These are phyloP conservation scores for Holotrichia oblita DNA, from an alignment of 1,140 invertebrate genomes.

Conservation along the genomic window DNA sequence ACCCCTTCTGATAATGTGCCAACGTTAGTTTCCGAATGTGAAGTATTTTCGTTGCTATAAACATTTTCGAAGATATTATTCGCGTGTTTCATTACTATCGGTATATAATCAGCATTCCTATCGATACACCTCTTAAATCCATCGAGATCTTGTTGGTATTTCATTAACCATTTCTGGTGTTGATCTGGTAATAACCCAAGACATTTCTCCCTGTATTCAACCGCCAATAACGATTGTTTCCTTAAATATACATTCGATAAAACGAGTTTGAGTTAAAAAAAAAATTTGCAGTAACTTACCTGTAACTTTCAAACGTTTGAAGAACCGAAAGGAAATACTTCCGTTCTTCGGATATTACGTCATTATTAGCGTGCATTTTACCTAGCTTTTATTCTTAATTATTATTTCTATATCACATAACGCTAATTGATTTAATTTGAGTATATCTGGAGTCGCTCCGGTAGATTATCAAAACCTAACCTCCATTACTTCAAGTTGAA, in stretches of 20 bases:
- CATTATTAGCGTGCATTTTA: slow-evolving; percentile 38
- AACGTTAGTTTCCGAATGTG: slow-evolving; percentile 57
- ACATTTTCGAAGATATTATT: slow-evolving; percentile 87
- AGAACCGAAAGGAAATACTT: slow-evolving; percentile 82
- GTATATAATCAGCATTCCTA: slow-evolving; percentile 85
- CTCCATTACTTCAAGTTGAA: background rate
- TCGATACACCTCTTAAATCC: slow-evolving; percentile 82
- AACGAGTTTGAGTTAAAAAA: slow-evolving; percentile 45
- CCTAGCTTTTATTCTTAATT: background rate
- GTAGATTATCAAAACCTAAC: background rate
- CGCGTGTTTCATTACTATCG: slow-evolving; percentile 83
- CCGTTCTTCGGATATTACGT: slow-evolving; percentile 64
- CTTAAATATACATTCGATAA: slow-evolving; percentile 55
- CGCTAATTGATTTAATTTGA: background rate
- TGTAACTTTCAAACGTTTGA: slow-evolving; percentile 82
- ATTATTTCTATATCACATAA: slow-evolving; percentile 31
- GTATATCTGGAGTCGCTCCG: background rate
- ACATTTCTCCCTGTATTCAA: too few species aligned
- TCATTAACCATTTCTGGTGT: slow-evolving; percentile 79
- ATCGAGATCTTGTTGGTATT: slow-evolving; percentile 80
- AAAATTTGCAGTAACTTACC: slow-evolving; percentile 65
- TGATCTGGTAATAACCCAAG: slow-evolving; percentile 75
- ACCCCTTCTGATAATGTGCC: slow-evolving; percentile 66
- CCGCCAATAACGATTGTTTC: slow-evolving; percentile 69
- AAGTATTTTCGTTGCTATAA: slow-evolving; percentile 51